Conservation (phyloP, 2,797 vertebrate species). For the Diplodus puntazzo region DNA sequence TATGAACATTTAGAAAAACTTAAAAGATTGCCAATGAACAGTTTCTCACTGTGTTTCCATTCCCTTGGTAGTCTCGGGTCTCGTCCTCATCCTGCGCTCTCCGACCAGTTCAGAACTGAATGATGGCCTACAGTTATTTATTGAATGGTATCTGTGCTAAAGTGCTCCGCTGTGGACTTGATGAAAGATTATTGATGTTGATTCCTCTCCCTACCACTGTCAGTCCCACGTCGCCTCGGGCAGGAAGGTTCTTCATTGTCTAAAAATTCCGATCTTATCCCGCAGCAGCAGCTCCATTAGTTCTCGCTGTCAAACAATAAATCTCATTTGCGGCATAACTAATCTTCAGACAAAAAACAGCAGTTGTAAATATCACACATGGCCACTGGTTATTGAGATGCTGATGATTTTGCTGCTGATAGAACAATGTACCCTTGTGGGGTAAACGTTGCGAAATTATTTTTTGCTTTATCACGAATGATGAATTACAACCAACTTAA, state of each 20-base stretch:
- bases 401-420: constrained; percentile 43
- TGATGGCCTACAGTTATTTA: constrained; percentile 86
- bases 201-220: constrained; percentile 82
- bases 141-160: constrained; percentile 82
- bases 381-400: constrained; percentile 62
- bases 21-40: constrained; percentile 15
- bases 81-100: constrained; percentile 43
- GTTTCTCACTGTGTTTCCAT: constrained; percentile 15
- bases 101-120: constrained; percentile 73
- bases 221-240: constrained; percentile 77
- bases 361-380: constrained; percentile 64
- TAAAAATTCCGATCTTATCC: constrained; percentile 82
- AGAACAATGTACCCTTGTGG: constrained; percentile 47
- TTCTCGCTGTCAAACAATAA: constrained; percentile 77
- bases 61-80: constrained; percentile 16
- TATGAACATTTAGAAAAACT: neutral
- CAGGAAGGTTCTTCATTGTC: constrained; percentile 86
- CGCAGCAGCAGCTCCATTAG: constrained; percentile 77
- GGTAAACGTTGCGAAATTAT: constrained; percentile 36
- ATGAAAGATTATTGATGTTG: constrained; percentile 90
- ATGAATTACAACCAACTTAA: constrained; percentile 57
- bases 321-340: constrained; percentile 84
- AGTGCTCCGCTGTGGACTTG: constrained; percentile 80
- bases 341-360: constrained; percentile 75
- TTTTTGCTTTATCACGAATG: constrained; percentile 53